Evolutionary conservation across 2,888 invertebrate species (phyloP), one percentile per base, ranked within the genome.

Genomic region (Hirtodrosophila duncani): DNA sequence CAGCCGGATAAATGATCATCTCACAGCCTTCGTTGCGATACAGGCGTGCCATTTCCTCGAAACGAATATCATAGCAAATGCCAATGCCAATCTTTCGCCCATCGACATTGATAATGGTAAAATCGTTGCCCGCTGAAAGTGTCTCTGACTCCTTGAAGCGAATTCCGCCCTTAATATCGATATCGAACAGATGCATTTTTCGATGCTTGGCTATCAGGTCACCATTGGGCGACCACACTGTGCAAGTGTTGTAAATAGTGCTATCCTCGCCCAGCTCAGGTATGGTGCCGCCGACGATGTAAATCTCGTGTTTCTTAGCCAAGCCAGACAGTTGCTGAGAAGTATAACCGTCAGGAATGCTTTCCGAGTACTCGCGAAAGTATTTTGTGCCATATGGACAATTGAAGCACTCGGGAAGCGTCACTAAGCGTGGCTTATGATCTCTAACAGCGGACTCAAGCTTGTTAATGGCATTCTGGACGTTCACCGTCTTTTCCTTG

Each of bases 101-200:
- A 42, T 91, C 90, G 9, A 92, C 90, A 21, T 93, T 89, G 80
- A 98, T 93, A 0, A 89, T 92, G 0, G 92, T 92, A 39, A 96
- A 87, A 3, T 90, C 85, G 78, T 92, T 89, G 0, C 98, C 98
- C 0, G 94, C 89, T 11, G 90, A 89, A 1, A 98, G 87, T 0
- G 92, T 92, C 48, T 96, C 94, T 0, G 97, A 98, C 85, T 98
- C 98, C 79, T 94, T 93, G 84, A 98, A 98, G 0, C 91, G 92
- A n/a, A 98, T 94, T 82, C 94, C 93, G 27, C 93, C 94, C 38
- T 97, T 96, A 39, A 99, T 93, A 84, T 98, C 94, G 71, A 99
- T 97, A 87, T 99, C 98, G 87, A 98, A 98, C 33, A 98, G 89
- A 87, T 98, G 98, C 84, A 97, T 89, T 90, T 98, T 98, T 56